These are phyloP conservation scores for Helostoma temminkii DNA, from an alignment of 2,797 vertebrate genomes.

Conservation along the genomic window DNA sequence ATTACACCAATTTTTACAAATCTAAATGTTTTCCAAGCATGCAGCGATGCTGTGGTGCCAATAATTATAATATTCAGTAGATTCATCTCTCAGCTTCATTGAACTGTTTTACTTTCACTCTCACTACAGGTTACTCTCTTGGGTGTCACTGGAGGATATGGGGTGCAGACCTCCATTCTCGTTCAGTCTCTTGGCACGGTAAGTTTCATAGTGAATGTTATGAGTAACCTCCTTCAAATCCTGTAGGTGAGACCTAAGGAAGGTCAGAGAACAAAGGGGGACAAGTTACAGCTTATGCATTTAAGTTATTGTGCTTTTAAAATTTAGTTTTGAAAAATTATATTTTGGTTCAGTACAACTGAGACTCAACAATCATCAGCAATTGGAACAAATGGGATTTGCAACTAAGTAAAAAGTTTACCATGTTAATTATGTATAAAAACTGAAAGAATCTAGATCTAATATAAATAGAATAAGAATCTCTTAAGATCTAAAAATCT, in stretches of 20 bases:
- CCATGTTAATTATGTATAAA: too few species aligned
- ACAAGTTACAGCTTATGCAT: not conserved
- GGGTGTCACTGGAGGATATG: slow-evolving; percentile 85
- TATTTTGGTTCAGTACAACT: too few species aligned
- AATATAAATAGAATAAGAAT: not conserved
- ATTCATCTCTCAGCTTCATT: slow-evolving; percentile 57
- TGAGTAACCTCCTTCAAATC: slow-evolving; percentile 99
- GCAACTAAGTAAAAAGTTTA: not conserved
- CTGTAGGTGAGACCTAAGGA: slow-evolving; percentile 94
- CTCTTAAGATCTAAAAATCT: not conserved
- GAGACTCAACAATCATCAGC: too few species aligned
- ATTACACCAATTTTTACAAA: slow-evolving; percentile 66
- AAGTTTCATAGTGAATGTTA: slow-evolving; percentile 98
- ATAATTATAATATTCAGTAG: slow-evolving; percentile 49
- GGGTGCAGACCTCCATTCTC: slow-evolving; percentile 95
- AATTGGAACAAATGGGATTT: not conserved
- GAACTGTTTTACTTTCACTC: slow-evolving; percentile 42
- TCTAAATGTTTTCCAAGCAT: slow-evolving; percentile 69
- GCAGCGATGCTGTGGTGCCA: slow-evolving; percentile 69
- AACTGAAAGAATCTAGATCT: too few species aligned
- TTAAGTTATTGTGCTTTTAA: not conserved
- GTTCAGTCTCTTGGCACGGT: slow-evolving; percentile 95
- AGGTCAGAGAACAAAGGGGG: not conserved
- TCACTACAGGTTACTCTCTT: slow-evolving; percentile 92
- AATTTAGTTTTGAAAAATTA: not conserved